Base-by-base conservation (phyloP, 2,797 vertebrate genomes). In the Neosilurus mollespiculum region DNA sequence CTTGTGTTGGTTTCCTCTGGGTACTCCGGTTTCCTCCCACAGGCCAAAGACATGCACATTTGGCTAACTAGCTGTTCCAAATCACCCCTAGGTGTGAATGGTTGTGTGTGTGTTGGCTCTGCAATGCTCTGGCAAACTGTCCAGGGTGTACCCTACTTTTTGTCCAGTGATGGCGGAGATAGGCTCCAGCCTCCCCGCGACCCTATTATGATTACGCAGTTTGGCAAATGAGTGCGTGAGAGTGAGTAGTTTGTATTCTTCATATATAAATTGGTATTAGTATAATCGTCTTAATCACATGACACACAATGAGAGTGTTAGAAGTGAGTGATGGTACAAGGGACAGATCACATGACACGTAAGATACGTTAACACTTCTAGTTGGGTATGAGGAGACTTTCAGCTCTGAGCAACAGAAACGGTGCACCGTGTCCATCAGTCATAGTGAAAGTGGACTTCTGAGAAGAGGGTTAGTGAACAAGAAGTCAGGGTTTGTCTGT, bases 391-490 rank as follows among this genome's bases (percentile, higher is more conserved):
- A 54, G 51, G 14, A 54, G 51, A 26, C 51, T 26, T 26, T 24
- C 51, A 54, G 51, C 49, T 72, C 12, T 54, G 51, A 18, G 14
- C 51, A 10, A 9, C 8, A 8, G 7, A 14, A 62, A 11, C 61
- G 10, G 22, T 62, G 22, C 10, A 62, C 10, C 10, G 2, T 24
- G 64, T 78, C 64, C 9, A 14, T 26, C 12, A 34, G 30, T n/a
- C 49, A 56, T 43, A 56, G 58, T 16, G 51, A 82, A 64, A 65
- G 70, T 16, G 15, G 67, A 67, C 43, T 62, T 53, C 4, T 43
- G 71, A 61, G 14, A 37, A 64, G 58, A 75, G 43, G 37, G 76
- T 43, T 67, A 78, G 30, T 66, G 18, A 77, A 81, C 75, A 59
- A 53, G 56, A 54, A 14, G 66, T 11, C 56, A 49, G 67, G 65